Evolutionary conservation across 1,140 invertebrate species (phyloP).

Genomic region (Mercenaria mercenaria): DNA sequence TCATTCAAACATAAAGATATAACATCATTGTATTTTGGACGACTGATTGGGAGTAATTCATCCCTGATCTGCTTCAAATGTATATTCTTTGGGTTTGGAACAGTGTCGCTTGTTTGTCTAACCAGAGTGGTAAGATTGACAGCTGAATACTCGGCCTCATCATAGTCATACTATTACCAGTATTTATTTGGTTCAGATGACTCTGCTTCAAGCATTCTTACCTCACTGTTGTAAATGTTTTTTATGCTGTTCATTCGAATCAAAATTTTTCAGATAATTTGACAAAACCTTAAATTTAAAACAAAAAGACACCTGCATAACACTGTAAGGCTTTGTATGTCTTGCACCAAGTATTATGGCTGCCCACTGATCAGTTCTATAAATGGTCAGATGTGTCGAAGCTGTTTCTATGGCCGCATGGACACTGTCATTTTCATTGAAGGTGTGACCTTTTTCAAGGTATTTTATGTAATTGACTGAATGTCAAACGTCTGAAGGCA

Average conservation of each 20-base stretch:
- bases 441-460: slow-evolving; percentile 52
- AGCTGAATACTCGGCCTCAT: not conserved
- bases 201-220: not conserved
- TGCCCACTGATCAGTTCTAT: slow-evolving; percentile 18
- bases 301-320: not conserved
- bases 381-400: not conserved
- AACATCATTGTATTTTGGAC: not conserved
- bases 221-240: not conserved
- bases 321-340: not conserved
- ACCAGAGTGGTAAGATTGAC: not conserved
- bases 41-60: not conserved
- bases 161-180: not conserved
- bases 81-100: not conserved
- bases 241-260: not conserved
- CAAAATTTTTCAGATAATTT: slow-evolving; percentile 23
- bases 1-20: not conserved
- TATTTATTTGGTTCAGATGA: not conserved
- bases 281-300: slow-evolving; percentile 2
- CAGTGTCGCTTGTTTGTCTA: not conserved
- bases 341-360: not conserved
- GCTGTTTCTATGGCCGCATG: slow-evolving; percentile 43
- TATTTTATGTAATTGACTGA: slow-evolving; percentile 4
- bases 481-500: not conserved
- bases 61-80: not conserved
- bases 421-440: slow-evolving; percentile 44